Percentiles rank a stretch among this genome's conserved stretches.
These are phyloP conservation scores for Rhabditoides inermis DNA, from an alignment of 2,888 invertebrate genomes.

Conservation along the genomic window DNA sequence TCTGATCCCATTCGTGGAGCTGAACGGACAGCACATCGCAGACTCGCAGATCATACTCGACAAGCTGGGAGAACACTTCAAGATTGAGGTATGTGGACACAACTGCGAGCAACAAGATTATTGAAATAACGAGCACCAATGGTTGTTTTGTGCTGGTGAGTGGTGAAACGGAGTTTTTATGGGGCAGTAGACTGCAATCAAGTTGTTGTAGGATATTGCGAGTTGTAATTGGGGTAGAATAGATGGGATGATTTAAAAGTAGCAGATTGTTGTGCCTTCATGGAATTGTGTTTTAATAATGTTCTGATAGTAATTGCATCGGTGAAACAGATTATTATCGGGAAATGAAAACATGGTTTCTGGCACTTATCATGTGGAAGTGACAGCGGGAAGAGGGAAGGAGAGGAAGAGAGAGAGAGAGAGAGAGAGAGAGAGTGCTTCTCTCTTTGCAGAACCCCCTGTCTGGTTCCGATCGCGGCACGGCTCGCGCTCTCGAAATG, in stretches of 20 bases:
- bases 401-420: too few relatives aligned
- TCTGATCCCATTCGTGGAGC: slow-evolving; percentile 26
- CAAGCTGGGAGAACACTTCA: slow-evolving; percentile 26
- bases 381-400: too few relatives aligned
- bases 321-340: too few relatives aligned
- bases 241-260: not conserved
- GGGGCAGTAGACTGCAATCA: not conserved
- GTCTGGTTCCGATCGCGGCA: slow-evolving; percentile 74
- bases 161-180: not conserved
- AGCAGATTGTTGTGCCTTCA: too few relatives aligned
- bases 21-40: slow-evolving; percentile 28
- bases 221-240: not conserved
- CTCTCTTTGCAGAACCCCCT: slow-evolving; percentile 62
- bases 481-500: slow-evolving; percentile 82
- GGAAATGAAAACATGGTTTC: too few relatives aligned
- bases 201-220: not conserved
- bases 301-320: too few relatives aligned
- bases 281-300: too few relatives aligned
- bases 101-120: too few relatives aligned
- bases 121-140: too few relatives aligned
- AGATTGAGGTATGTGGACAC: slow-evolving; percentile 15
- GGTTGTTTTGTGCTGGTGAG: slow-evolving; percentile 19
- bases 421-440: too few relatives aligned
- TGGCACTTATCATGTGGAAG: too few relatives aligned
- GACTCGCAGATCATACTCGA: slow-evolving; percentile 31